Evolutionary conservation across 35 echinoderm and acorn worm genomes (phyloP).

Genomic region (Ophioderma brevispina): DNA sequence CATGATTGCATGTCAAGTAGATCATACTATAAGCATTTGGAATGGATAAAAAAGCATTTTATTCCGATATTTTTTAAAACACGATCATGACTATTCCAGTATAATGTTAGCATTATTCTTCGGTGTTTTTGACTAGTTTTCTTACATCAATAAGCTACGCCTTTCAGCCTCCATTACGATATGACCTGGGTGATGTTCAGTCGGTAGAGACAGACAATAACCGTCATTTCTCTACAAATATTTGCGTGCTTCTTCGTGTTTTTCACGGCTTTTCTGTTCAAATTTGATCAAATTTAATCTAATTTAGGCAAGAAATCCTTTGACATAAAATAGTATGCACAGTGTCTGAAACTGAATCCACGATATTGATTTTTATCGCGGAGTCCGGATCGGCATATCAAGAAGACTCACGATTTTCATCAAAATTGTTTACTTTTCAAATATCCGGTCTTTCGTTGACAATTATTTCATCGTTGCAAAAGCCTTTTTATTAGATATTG

Average conservation of each 20-base stretch:
- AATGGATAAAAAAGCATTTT: too few relatives aligned
- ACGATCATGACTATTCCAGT: too few relatives aligned
- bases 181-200: too few relatives aligned
- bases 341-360: neutral
- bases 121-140: too few relatives aligned
- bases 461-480: neutral
- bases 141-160: too few relatives aligned
- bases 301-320: neutral
- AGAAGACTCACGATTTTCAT: neutral
- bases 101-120: too few relatives aligned
- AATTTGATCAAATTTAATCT: constrained; percentile 7
- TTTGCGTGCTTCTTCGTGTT: neutral
- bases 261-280: constrained; percentile 1
- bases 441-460: neutral
- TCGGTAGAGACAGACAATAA: neutral
- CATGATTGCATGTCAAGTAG: too few relatives aligned
- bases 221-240: neutral
- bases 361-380: neutral
- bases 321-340: neutral
- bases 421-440: constrained; percentile 7
- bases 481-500: neutral
- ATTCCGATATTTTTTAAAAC: too few relatives aligned
- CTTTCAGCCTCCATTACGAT: too few relatives aligned
- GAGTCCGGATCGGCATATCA: neutral
- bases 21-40: too few relatives aligned